Base-by-base conservation (phyloP, 2,888 invertebrate species). In the Scaptomyza polygonia region DNA sequence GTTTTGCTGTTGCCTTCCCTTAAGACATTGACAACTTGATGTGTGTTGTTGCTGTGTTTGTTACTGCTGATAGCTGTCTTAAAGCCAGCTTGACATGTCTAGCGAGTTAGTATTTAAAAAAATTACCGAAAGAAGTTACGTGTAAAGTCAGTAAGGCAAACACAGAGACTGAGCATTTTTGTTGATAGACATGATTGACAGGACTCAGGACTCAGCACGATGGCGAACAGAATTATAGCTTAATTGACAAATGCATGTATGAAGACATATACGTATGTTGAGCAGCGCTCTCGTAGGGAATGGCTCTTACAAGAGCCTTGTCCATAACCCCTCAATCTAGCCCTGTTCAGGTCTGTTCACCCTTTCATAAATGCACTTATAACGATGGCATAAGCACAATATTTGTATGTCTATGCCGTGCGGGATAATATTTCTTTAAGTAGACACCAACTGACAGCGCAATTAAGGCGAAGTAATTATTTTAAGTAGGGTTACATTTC, bases 371-470 rank as follows among this genome's bases (percentile, higher is more conserved):
- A 47, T 56, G 59, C 62, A 70, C 63, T 73, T 53, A 62, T 63
- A 66, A 66, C 67, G 61, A 72, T 40, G 52, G 12, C 39, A 58
- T 68, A 58, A 52, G 68, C 44, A 67, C 77, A 72, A 75, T 78
- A 65, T 86, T 78, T 86, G 66, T 74, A 58, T 80, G 72, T 83
- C 65, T 66, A 54, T 69, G 58, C 49, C 62, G 57, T 74, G 70
- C 72, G 69, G 83, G 88, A 83, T 88, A 83, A 84, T 84, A 88
- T 86, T 88, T 86, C 80, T 67, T 70, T 86, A 84, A 84, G 88
- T 86, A 88, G 84, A 83, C 84, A 86, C 88, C 88, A 80, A 86
- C 80, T 84, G 84, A 88, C 88, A 80, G 86, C 83, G 84, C 84
- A 88, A 88, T 88, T 88, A 88, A 84, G 86, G 88, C 84, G 61